Base-by-base conservation (phyloP, 2,113 vertebrate genomes). In the Stigmatopora argus region DNA sequence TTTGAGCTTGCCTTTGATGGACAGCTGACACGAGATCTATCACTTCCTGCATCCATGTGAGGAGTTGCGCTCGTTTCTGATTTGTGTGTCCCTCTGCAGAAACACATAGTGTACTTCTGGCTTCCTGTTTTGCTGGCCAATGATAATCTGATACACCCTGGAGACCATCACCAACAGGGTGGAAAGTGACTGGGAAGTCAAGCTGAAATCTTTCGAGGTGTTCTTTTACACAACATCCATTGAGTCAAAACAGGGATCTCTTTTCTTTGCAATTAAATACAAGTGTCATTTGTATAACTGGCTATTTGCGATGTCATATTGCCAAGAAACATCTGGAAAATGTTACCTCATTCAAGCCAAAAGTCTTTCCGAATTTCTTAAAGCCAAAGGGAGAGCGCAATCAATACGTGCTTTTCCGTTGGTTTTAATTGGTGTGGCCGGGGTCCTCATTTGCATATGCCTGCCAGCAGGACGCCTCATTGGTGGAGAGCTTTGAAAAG, bases 91-190 rank as follows among this genome's bases (percentile, higher is more conserved):
- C 73, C 78, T 66, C 66, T 62, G 38, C 56, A 58, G 78, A 78
- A 79, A 64, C 72, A 77, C 69, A 59, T 73, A 66, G 46, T 7
- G 12, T 49, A 35, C 80, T 81, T 84, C 77, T 80, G 69, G 75
- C 70, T 85, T 88, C 85, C 83, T 84, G 75, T 66, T 82, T 80
- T 70, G 80, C 71, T 18, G 61, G 72, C 79, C 82, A 77, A 70
- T 75, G 80, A 81, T 74, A 87, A 88, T 83, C 56, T 79, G 85
- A 88, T 84, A 79, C 71, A 79, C 86, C 76, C 83, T 56, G 71
- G 83, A 73, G 86, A 77, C 71, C 62, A 60, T 52, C 59, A 68
- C 7, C 59, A 67, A 61, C 41, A 15, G 61, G 13, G 31, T 34
- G 49, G 34, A 12, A 41, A 23, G 41, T 19, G 59, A 45, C 41